Evolutionary conservation across 2,113 vertebrate genomes (phyloP).

Genomic region (Anarhynchus alexandrinus): DNA sequence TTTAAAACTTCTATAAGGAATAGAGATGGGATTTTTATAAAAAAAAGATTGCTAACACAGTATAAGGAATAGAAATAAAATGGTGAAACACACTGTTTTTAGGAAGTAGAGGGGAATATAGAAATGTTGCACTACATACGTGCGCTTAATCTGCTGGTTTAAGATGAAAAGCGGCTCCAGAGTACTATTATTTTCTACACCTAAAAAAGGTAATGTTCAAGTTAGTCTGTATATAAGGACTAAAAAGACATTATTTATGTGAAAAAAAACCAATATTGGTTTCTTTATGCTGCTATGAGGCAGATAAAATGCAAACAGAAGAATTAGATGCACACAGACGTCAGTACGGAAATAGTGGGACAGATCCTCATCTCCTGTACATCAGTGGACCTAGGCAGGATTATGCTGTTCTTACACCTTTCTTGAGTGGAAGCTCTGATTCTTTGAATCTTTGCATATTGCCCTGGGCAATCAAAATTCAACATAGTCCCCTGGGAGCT

Average conservation of each 20-base stretch:
- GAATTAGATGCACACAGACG: neutral
- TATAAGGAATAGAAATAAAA: slow-evolving; percentile 63
- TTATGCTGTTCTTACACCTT: neutral
- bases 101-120: slow-evolving; percentile 31
- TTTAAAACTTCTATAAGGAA: slow-evolving; percentile 80
- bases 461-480: neutral
- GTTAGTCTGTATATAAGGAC: neutral
- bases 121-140: neutral
- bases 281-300: neutral
- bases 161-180: neutral
- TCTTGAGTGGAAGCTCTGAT: neutral
- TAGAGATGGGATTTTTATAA: slow-evolving; percentile 69
- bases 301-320: neutral
- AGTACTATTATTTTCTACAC: slow-evolving; percentile 39
- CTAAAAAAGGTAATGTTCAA: neutral
- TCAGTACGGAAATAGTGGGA: neutral
- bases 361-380: neutral
- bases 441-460: neutral
- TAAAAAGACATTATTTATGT: neutral
- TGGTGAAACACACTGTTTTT: slow-evolving; percentile 52
- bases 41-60: slow-evolving; percentile 69
- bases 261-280: neutral
- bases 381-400: neutral
- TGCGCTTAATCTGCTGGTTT: slow-evolving; percentile 53
- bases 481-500: neutral